Evolutionary conservation across 2,888 invertebrate genomes (phyloP), one percentile per base, ranked within the genome.

Genomic region (Polydrusus pterygomalis): DNA sequence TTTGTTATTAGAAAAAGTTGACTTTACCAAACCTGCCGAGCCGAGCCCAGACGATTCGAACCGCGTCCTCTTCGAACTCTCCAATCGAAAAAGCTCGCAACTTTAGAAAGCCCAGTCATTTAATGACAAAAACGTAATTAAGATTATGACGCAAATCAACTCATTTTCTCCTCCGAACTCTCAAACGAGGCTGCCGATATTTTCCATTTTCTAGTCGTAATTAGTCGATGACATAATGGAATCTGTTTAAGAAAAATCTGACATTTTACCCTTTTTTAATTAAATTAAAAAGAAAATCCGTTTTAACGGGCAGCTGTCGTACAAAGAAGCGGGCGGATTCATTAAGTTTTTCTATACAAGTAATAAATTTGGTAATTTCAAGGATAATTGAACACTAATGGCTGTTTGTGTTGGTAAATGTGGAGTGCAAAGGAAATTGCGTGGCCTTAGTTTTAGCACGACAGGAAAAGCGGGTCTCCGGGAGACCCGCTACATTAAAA

Each of bases 371-470:
- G 75, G 80, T 80, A 84, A 83, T 83, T 83, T 83, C 80, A 83
- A 81, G 83, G 80, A 82, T 84, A 83, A 83, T 84, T 84, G 82
- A 83, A 79, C 82, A 74, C 79, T 81, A 81, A 83, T 83, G 82
- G 82, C 79, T 83, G 83, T 81, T 84, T 83, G 80, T 81, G 80
- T 81, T 80, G 80, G 80, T 75, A 82, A 82, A 83, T 80, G 81
- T 80, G 81, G 80, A 82, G 82, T 82, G 82, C 56, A 60, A 75
- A 69, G 76, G 76, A 72, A 76, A 76, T 76, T 72, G 69, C 76
- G 63, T 64, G 71, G 67, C 62, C 75, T 75, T 63, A 76, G 69
- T 72, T 76, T 68, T 67, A 58, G 64, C 71, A 56, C 51, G 47
- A 72, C 68, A 72, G 58, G 64, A 62, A 65, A 73, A 73, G 60